These are phyloP conservation scores for Menidia beryllina DNA, from an alignment of 2,113 vertebrate genomes.

Conservation along the genomic window DNA sequence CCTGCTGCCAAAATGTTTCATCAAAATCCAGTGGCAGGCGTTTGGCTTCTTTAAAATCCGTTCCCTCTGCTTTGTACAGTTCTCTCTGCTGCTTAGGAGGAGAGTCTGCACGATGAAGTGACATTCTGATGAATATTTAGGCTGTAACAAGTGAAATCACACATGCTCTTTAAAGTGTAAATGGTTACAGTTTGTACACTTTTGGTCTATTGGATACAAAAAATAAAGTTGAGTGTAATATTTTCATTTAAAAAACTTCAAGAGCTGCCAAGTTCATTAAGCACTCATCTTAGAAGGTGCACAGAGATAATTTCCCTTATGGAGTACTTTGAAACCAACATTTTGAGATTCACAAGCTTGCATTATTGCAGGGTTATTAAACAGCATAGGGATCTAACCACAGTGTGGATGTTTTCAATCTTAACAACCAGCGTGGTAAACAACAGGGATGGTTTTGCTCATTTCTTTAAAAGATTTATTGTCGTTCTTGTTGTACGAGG, in stretches of 20 bases:
- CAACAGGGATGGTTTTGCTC: constrained; percentile 7
- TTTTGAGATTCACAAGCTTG: constrained; percentile 67
- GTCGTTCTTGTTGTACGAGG: constrained; percentile 6
- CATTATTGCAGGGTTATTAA: constrained; percentile 64
- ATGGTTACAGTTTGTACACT: constrained; percentile 42
- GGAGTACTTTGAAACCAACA: constrained; percentile 50
- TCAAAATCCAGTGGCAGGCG: constrained; percentile 56
- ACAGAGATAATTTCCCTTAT: constrained; percentile 36
- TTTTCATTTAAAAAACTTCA: constrained; percentile 21
- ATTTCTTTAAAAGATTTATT: constrained; percentile 20
- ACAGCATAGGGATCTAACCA: constrained; percentile 45
- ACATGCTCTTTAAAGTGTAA: constrained; percentile 44
- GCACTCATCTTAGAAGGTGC: constrained; percentile 53
- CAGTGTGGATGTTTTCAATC: constrained; percentile 17
- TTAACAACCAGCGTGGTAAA: constrained; percentile 18
- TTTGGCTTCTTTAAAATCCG: constrained; percentile 57
- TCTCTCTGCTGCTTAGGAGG: constrained; percentile 14
- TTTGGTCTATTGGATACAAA: neutral
- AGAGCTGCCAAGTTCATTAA: constrained; percentile 55
- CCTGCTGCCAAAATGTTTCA: constrained; percentile 53
- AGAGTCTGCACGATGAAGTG: constrained; percentile 20
- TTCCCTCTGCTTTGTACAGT: constrained; percentile 35
- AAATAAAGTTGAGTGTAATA: too few relatives aligned
- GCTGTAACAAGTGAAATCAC: constrained; percentile 37
- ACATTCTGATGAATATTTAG: constrained; percentile 56